Conservation (phyloP, 1,140 invertebrate genomes). For the Cydia pomonella region DNA sequence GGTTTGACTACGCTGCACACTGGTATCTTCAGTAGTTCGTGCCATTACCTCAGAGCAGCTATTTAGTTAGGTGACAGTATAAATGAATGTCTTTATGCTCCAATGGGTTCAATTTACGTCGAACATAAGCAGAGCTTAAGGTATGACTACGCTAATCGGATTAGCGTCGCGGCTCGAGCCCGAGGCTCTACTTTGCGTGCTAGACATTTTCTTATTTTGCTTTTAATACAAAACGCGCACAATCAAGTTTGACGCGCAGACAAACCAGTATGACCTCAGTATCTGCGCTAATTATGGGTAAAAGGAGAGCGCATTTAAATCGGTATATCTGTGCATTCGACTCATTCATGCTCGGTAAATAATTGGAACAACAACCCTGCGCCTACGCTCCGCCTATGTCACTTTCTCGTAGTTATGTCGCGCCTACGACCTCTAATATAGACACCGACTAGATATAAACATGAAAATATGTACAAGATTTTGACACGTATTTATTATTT, state of each 20-base stretch:
- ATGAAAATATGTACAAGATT: slow-evolving; percentile 47
- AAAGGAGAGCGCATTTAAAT: neutral
- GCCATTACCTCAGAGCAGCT: slow-evolving; percentile 5
- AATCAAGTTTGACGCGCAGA: neutral
- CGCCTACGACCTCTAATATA: slow-evolving; percentile 60
- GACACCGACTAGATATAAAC: slow-evolving; percentile 58
- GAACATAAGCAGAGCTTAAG: slow-evolving; percentile 30
- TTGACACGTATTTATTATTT: neutral
- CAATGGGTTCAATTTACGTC: slow-evolving; percentile 42
- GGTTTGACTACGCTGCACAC: neutral
- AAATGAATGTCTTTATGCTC: slow-evolving; percentile 42
- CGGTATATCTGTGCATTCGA: neutral
- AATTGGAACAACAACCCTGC: slow-evolving; percentile 36
- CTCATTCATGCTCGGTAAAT: neutral
- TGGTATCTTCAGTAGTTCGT: neutral
- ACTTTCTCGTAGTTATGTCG: slow-evolving; percentile 69
- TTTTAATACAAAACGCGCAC: neutral
- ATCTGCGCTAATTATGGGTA: neutral
- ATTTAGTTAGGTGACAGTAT: slow-evolving; percentile 34
- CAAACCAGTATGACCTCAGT: neutral
- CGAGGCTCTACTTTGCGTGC: slow-evolving; percentile 48
- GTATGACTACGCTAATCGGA: slow-evolving; percentile 53
- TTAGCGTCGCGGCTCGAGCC: slow-evolving; percentile 53
- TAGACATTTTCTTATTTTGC: neutral
- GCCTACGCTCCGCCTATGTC: slow-evolving; percentile 67